Base-by-base conservation (phyloP, 1,140 invertebrate species). In the Hormaphis cornu region DNA sequence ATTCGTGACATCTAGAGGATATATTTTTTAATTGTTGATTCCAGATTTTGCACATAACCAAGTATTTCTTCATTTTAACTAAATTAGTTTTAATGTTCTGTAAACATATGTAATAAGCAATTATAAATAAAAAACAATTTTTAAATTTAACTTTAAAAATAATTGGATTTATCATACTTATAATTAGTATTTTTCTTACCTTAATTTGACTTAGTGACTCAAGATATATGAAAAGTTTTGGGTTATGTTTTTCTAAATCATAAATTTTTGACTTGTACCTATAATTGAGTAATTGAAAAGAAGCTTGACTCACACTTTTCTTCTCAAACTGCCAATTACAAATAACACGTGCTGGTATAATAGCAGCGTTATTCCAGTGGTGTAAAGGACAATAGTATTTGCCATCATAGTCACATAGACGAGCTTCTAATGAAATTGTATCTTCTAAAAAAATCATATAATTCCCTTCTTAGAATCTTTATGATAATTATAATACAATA, bases 271-370 rank as follows among this genome's bases (percentile, higher is more conserved):
- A 83, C 46, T 86, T 83, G 58, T 84, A 80, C 70, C 87, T 81
- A 2, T 87, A 77, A 10, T 79, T 77, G 9, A 90, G 76, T 77
- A 91, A 85, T 76, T 91, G 89, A 72, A 84, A 83, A 14, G 87
- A 88, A 9, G 85, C 83, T 72, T 87, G 84, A 66, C 83, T 88
- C 8, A 95, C 88, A 75, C 81, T 76, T 53, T 82, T 78, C 14
- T 88, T 85, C 40, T 88, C 84, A 81, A 95, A 94, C 78, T 97
- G 93, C 95, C 95, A 98, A 77, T 97, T 97, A 74, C 91, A 88
- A 1, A 96, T 81, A 5, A 97, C 87, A 71, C 91, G 82, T 0
- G 94, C 90, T 4, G 95, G 95, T 71, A 95, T 91, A 0, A 89
- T 80, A 54, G 83, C 84, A 16, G 80, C 77, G 70, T 89, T 87